Percentiles rank a stretch among this genome's conserved stretches.
phyloP scores from a whole-genome alignment of 2,113 vertebrate genomes.

The Eulemur macaco region DNA sequence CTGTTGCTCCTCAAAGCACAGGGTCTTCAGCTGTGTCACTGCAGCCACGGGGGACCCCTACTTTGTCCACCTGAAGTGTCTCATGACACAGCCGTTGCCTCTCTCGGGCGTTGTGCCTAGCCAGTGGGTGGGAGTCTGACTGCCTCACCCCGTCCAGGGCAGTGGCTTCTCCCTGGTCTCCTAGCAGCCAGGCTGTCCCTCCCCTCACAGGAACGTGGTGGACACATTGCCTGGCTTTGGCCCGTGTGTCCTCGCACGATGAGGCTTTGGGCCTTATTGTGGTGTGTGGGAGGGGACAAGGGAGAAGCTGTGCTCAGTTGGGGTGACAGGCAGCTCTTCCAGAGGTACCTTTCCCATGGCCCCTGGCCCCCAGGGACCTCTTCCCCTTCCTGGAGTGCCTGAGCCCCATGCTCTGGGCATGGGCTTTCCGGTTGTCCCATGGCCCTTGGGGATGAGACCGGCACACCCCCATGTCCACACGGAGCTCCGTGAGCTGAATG shows the following conservation, averaged over 20 bases:
- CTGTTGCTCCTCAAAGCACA: fast-evolving
- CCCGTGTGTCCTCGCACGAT: not conserved
- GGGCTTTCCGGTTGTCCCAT: not conserved
- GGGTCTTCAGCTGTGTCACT: not conserved
- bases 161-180: not conserved
- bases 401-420: not conserved
- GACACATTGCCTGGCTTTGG: not conserved
- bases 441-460: not conserved
- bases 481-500: not conserved
- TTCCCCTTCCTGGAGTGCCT: not conserved
- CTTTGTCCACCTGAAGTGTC: not conserved
- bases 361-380: not conserved
- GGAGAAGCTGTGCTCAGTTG: not conserved
- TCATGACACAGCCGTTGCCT: not conserved
- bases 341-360: not conserved
- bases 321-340: not conserved
- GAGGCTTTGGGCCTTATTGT: too few relatives aligned
- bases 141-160: not conserved
- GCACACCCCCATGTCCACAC: fast-evolving
- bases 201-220: fast-evolving
- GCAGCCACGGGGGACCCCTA: not conserved
- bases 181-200: fast-evolving
- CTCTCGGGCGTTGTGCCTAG: fast-evolving
- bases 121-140: not conserved
- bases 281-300: not conserved